Evolutionary conservation across 1,140 invertebrate genomes (phyloP).

Genomic region (Caerostris extrusa): DNA sequence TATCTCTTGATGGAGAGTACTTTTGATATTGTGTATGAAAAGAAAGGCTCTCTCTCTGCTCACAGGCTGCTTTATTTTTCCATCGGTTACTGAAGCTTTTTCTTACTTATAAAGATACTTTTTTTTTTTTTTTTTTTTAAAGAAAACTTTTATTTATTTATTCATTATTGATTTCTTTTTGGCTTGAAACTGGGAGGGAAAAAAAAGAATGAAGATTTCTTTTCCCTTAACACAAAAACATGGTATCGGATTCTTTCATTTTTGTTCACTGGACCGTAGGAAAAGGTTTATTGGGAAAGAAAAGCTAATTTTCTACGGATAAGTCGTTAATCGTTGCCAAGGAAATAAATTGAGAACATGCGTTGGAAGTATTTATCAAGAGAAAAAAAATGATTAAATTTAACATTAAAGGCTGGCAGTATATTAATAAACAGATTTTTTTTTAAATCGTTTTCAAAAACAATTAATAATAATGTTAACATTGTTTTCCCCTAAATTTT

Average conservation of each 20-base stretch:
- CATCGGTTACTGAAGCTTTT: conserved; percentile 1
- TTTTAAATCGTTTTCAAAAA: no score
- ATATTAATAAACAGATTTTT: not conserved
- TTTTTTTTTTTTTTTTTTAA: not conserved
- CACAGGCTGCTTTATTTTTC: conserved; percentile 55
- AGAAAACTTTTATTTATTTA: not conserved
- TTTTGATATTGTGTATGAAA: conserved; percentile 70
- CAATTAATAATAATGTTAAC: no score
- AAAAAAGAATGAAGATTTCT: conserved; percentile 44
- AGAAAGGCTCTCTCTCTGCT: not conserved
- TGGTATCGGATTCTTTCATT: not conserved
- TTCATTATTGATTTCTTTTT: conserved; percentile 71
- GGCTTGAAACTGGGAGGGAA: not conserved
- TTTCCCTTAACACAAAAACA: not conserved
- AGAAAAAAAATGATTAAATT: not conserved
- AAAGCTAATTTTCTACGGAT: conserved; percentile 23
- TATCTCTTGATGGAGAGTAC: conserved; percentile 37
- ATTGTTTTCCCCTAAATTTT: no score
- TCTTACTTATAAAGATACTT: not conserved
- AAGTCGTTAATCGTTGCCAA: not conserved
- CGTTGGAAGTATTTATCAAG: not conserved
- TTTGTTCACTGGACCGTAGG: conserved; percentile 13
- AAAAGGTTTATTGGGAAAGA: not conserved
- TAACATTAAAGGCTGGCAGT: not conserved
- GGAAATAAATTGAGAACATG: not conserved